A percentile compares a stretch with the other conserved stretches of the same genome.
These are phyloP conservation scores for Limnothrissa miodon DNA, from an alignment of 2,113 vertebrate genomes.

Conservation along the genomic window DNA sequence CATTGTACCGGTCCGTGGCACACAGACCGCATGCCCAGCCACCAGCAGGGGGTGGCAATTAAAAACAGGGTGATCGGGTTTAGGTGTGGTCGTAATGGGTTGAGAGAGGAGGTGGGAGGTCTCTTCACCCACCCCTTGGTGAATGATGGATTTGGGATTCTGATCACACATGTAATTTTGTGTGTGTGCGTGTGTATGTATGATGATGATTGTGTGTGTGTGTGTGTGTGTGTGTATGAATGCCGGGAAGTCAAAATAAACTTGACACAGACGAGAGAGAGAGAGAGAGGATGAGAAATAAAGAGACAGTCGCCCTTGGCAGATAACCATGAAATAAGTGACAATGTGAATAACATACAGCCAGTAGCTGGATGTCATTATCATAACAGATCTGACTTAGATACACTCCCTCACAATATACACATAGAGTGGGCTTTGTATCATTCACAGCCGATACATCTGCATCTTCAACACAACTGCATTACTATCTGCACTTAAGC, in stretches of 20 bases:
- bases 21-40: conserved; percentile 12
- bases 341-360: no score
- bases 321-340: no score
- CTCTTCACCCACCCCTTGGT: neutral
- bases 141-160: neutral
- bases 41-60: conserved; percentile 45
- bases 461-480: no score
- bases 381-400: neutral
- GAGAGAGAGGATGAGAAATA: neutral
- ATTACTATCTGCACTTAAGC: no score
- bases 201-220: conserved; percentile 29
- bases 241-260: neutral
- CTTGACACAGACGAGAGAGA: no score
- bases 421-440: no score
- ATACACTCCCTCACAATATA: no score
- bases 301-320: neutral
- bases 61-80: conserved; percentile 32
- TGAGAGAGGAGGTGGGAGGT: neutral
- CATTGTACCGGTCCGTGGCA: conserved; percentile 17
- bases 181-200: conserved; percentile 21
- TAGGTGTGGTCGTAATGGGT: neutral
- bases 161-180: conserved; percentile 30
- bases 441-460: no score
- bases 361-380: no score
- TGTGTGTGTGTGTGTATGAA: conserved; percentile 38